phyloP scores from a whole-genome alignment of 2,888 invertebrate species.

The Zelleria hepariella region DNA sequence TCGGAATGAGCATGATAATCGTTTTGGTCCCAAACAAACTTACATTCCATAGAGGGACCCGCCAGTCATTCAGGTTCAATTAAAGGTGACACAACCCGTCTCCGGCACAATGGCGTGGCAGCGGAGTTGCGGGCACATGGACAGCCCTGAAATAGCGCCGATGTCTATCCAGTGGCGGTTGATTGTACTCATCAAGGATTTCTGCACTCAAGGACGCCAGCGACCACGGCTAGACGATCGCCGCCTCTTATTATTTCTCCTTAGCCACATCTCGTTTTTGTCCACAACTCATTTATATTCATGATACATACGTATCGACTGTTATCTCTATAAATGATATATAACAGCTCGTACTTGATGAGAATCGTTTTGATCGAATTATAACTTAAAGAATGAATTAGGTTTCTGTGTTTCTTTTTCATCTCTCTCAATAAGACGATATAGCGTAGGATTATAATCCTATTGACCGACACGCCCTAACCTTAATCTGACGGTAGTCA shows the following conservation, averaged over 20 bases:
- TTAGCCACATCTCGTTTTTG: conserved; percentile 67
- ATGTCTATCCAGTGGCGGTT: conserved; percentile 67
- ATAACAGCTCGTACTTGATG: conserved; percentile 32
- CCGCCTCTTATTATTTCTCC: conserved; percentile 61
- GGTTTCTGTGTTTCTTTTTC: no score
- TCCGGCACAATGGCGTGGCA: neutral
- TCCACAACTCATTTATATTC: conserved; percentile 64
- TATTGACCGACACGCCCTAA: no score
- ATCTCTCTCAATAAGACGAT: no score
- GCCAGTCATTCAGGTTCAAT: neutral
- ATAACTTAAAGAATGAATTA: no score
- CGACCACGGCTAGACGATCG: conserved; percentile 57
- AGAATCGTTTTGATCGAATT: conserved; percentile 26
- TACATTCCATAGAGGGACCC: neutral
- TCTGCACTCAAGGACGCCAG: conserved; percentile 65
- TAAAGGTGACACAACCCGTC: neutral
- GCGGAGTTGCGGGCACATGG: conserved; percentile 23
- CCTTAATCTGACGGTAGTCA: no score
- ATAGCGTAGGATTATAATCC: no score
- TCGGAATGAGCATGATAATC: neutral
- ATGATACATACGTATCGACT: conserved; percentile 62
- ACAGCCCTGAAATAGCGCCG: conserved; percentile 51
- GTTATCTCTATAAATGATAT: conserved; percentile 65
- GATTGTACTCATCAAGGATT: conserved; percentile 73
- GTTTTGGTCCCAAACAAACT: neutral